These are phyloP conservation scores for Trissolcus basalis DNA, from an alignment of 1,140 invertebrate species.

Conservation along the genomic window DNA sequence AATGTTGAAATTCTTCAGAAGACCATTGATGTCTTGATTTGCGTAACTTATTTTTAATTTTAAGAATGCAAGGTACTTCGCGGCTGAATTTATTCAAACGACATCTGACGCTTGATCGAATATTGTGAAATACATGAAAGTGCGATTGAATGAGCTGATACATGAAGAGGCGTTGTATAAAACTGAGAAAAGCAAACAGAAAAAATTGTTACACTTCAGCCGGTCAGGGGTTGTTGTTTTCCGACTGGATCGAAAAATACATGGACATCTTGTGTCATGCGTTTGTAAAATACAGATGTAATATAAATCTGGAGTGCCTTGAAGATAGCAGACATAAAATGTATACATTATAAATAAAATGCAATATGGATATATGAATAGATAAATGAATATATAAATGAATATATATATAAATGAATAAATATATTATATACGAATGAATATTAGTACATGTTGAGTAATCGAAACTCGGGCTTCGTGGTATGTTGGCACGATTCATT, in stretches of 20 bases:
- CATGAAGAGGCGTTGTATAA: not conserved
- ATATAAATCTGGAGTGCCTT: slow-evolving; percentile 75
- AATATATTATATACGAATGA: slow-evolving; percentile 20
- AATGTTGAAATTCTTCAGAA: not conserved
- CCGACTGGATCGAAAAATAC: slow-evolving; percentile 32
- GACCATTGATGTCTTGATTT: slow-evolving; percentile 21
- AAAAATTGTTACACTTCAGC: slow-evolving; percentile 12
- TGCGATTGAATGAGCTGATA: slow-evolving; percentile 32
- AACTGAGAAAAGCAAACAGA: not conserved
- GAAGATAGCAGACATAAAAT: slow-evolving; percentile 68
- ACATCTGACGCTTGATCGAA: slow-evolving; percentile 16
- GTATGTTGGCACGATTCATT: not conserved
- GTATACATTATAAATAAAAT: slow-evolving; percentile 62
- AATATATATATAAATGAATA: slow-evolving; percentile 40
- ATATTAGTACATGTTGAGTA: slow-evolving; percentile 48
- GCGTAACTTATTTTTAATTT: slow-evolving; percentile 46
- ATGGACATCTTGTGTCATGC: slow-evolving; percentile 59
- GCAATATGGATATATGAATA: slow-evolving; percentile 49
- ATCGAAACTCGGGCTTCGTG: slow-evolving; percentile 12
- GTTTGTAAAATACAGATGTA: slow-evolving; percentile 76
- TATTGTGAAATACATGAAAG: slow-evolving; percentile 31
- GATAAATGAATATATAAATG: slow-evolving; percentile 23
- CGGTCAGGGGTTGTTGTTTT: slow-evolving; percentile 41
- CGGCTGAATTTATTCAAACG: slow-evolving; percentile 15
- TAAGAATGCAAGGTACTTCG: slow-evolving; percentile 43